These are phyloP conservation scores for Dipodomys spectabilis DNA, from an alignment of 2,113 vertebrate genomes.

Conservation along the genomic window DNA sequence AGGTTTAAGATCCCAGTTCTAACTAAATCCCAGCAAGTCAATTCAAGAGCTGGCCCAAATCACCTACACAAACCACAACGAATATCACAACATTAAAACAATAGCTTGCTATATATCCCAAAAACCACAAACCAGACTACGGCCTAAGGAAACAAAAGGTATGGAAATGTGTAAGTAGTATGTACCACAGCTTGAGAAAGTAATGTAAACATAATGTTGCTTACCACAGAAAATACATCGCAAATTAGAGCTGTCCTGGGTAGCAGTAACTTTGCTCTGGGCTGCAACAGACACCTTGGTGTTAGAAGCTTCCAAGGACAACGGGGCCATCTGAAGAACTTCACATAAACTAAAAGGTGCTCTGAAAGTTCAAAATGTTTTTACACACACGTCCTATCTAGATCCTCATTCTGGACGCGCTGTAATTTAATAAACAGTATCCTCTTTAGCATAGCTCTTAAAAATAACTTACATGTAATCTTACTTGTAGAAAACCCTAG, in stretches of 20 bases:
- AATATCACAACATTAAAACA: conserved; percentile 69
- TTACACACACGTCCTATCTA: conserved; percentile 74
- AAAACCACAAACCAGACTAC: conserved; percentile 72
- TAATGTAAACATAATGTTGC: conserved; percentile 83
- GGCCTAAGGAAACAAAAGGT: conserved; percentile 70
- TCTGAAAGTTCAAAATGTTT: conserved; percentile 77
- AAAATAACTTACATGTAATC: conserved; percentile 30
- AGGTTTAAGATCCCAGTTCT: conserved; percentile 24
- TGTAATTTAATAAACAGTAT: conserved; percentile 68
- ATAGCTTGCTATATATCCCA: conserved; percentile 43
- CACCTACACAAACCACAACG: conserved; percentile 67
- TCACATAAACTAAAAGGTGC: conserved; percentile 77
- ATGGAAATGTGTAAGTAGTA: conserved; percentile 77
- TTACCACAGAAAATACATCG: conserved; percentile 85
- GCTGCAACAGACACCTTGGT: conserved; percentile 84
- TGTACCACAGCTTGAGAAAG: conserved; percentile 80
- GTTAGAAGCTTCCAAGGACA: conserved; percentile 81
- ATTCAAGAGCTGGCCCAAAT: conserved; percentile 47
- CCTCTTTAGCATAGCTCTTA: conserved; percentile 54
- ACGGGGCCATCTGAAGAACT: conserved; percentile 77
- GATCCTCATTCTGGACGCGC: conserved; percentile 64
- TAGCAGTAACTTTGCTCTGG: conserved; percentile 83
- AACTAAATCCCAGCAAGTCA: conserved; percentile 40
- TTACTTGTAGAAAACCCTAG: conserved; percentile 43
- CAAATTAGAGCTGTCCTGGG: conserved; percentile 84